A percentile compares a stretch with the other conserved stretches of the same genome.
Conservation (phyloP, 2,888 invertebrate species). For the Itoplectis maculator region DNA sequence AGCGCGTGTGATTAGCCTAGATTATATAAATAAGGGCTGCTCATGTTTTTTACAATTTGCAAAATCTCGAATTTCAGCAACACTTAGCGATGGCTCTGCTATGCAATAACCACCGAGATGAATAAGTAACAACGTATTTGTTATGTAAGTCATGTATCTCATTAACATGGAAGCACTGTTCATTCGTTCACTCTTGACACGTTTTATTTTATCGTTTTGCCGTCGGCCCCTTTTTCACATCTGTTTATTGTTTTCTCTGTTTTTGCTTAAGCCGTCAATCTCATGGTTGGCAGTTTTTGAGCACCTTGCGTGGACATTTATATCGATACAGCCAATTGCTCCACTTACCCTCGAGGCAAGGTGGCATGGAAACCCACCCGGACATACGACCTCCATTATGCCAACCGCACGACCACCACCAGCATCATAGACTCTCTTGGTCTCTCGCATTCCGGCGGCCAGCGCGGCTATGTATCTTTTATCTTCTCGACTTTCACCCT, state of each 20-base stretch:
- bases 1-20: no score
- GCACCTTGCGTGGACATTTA: slow-evolving; percentile 13
- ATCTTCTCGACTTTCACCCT: slow-evolving; percentile 40
- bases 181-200: not conserved
- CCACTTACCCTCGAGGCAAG: slow-evolving; percentile 30
- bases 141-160: not conserved
- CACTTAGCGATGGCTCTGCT: no score
- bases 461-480: slow-evolving; percentile 17
- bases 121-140: no score
- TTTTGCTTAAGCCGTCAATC: slow-evolving; percentile 13
- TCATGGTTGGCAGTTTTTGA: not conserved
- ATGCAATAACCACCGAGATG: no score
- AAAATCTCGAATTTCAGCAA: no score
- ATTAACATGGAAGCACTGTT: not conserved
- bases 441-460: slow-evolving; percentile 12
- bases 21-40: no score
- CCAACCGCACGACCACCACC: slow-evolving; percentile 40
- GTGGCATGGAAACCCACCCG: not conserved
- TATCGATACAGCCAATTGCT: slow-evolving; percentile 14
- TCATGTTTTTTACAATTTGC: no score
- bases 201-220: not conserved
- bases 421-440: slow-evolving; percentile 15
- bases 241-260: slow-evolving; percentile 17
- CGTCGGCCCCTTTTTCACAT: not conserved
- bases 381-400: slow-evolving; percentile 37